Conservation (phyloP, 2,797 vertebrate species). For the Luscinia megarhynchos region DNA sequence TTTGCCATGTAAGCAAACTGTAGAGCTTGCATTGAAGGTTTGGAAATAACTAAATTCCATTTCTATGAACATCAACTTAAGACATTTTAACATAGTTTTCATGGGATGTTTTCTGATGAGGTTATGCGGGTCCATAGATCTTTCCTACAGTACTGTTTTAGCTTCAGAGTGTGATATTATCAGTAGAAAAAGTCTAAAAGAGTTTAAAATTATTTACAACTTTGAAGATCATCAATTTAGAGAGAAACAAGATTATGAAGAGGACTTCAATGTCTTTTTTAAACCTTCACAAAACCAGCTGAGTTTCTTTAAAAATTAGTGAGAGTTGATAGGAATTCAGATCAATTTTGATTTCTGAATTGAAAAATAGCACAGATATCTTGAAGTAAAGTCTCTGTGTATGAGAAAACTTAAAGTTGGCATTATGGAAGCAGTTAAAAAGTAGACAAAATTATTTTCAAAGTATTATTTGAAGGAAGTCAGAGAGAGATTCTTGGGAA, state of each 20-base stretch:
- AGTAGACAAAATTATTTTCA: background rate
- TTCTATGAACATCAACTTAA: background rate
- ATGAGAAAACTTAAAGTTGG: background rate
- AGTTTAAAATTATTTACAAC: background rate
- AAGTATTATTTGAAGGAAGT: background rate
- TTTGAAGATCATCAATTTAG: background rate
- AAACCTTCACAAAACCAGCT: background rate
- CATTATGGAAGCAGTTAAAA: background rate
- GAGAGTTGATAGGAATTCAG: background rate
- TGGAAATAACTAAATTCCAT: background rate
- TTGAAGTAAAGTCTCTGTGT: background rate
- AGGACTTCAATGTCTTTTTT: background rate
- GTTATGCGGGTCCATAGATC: background rate
- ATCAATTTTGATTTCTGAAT: background rate
- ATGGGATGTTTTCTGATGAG: background rate
- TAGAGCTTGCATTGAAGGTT: background rate
- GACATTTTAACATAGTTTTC: background rate
- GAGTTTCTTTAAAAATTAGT: background rate
- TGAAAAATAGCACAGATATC: background rate
- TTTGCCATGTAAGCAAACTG: background rate
- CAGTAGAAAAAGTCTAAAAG: background rate
- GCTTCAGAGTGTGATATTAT: background rate
- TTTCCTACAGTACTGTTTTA: background rate
- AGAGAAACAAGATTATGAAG: background rate
- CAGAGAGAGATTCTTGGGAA: background rate